Conservation (phyloP, 2,797 vertebrate species). For the Psittacula derbiana region DNA sequence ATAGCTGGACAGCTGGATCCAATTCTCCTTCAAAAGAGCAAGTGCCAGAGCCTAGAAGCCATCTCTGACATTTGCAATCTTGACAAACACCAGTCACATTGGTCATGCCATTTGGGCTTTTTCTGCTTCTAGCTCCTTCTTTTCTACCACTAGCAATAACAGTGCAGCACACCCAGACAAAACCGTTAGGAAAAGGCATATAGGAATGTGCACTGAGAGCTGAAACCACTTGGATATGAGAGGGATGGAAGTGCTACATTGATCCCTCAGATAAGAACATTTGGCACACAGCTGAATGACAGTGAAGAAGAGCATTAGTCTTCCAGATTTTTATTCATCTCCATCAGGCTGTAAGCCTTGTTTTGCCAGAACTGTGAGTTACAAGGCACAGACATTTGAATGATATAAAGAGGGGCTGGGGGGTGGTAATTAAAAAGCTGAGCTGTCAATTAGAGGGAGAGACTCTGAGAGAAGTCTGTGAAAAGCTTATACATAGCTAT, state of each 20-base stretch:
- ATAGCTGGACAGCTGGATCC: not conserved
- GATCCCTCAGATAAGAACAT: not conserved
- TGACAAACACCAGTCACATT: accelerated
- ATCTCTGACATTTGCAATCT: not conserved
- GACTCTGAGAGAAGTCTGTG: not conserved
- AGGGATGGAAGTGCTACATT: not conserved
- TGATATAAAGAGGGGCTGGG: not conserved
- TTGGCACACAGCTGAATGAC: not conserved
- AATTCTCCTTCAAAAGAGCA: not conserved
- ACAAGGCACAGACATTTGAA: not conserved
- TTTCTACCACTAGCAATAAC: not conserved
- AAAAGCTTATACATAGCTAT: not conserved
- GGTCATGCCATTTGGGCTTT: not conserved
- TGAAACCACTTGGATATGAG: accelerated
- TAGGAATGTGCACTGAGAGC: not conserved
- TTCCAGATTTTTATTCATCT: constrained; percentile 30
- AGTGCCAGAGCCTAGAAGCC: not conserved
- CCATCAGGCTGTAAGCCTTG: not conserved
- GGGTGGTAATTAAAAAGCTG: not conserved
- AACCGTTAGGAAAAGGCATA: accelerated
- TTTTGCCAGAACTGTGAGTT: not conserved
- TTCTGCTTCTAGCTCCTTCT: not conserved
- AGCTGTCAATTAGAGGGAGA: not conserved
- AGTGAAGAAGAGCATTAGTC: not conserved
- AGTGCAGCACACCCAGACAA: not conserved